These are phyloP conservation scores for Drosophila murphyi DNA, from an alignment of 1,140 invertebrate genomes.

Conservation along the genomic window DNA sequence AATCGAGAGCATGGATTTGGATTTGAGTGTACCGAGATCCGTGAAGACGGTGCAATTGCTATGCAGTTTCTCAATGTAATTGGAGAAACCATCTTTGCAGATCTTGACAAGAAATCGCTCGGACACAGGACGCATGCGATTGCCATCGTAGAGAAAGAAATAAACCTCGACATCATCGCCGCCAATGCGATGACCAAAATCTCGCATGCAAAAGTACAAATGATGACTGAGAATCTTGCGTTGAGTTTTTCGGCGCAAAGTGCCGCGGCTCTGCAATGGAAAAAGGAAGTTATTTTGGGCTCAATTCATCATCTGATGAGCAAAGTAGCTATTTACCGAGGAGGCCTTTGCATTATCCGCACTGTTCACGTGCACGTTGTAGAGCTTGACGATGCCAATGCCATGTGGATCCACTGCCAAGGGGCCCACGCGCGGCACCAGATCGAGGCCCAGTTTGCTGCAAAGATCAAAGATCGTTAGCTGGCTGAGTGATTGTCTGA, in stretches of 20 bases:
- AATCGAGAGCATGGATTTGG: too few relatives aligned
- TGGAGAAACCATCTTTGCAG: constrained; percentile 95
- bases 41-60: constrained; percentile 95
- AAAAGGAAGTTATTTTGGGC: neutral
- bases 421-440: constrained; percentile 94
- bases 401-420: constrained; percentile 95
- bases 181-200: constrained; percentile 93
- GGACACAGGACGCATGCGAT: constrained; percentile 89
- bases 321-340: constrained; percentile 86
- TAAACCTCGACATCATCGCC: constrained; percentile 95
- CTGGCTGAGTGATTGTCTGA: constrained; percentile 25
- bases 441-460: constrained; percentile 95
- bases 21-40: constrained; percentile 83
- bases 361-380: constrained; percentile 93
- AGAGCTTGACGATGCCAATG: constrained; percentile 94
- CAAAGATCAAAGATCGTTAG: constrained; percentile 83
- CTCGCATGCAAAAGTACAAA: constrained; percentile 94
- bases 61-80: constrained; percentile 94
- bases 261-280: constrained; percentile 87
- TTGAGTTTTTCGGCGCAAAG: constrained; percentile 88
- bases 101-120: constrained; percentile 95
- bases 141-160: constrained; percentile 93
- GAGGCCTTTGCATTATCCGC: constrained; percentile 91
- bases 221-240: constrained; percentile 92
- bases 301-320: too few relatives aligned